Evolutionary conservation across 2,888 invertebrate species (phyloP), one percentile per base, ranked within the genome.

Genomic region (Baccha elongata): DNA sequence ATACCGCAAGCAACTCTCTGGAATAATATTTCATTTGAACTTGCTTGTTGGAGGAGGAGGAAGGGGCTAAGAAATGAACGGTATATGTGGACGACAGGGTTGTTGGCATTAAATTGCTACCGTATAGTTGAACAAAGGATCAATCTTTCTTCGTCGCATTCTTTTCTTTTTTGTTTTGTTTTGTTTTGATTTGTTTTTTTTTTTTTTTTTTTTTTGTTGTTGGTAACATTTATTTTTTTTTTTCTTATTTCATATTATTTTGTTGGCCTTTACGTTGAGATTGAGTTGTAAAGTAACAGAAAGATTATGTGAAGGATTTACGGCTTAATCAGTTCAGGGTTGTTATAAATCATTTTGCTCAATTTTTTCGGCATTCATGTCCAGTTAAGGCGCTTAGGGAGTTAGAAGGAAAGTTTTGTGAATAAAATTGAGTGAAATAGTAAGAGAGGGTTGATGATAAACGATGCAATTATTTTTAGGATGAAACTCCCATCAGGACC

Each of bases 41-140:
- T 71, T 76, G 52, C 4, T 21, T n/a, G 13, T 10, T 23, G 35
- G 13, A 7, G n/a, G 1, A n/a, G 29, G 5, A 1, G 50, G 48
- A 35, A 11, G 7, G 29, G 19, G 8, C n/a, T n/a, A 55, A 40
- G 55, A 37, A 58, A 23, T 40, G 40, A 40, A 73, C 37, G 72
- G 53, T 46, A 35, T 62, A 62, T 72, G 67, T 52, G 83, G 72
- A 48, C 64, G 64, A 73, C 71, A 83, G 72, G 83, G 83, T 83
- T 83, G 83, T 83, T 83, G 83, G 78, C 83, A 83, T 64, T 72
- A 42, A 78, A 83, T 67, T 68, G 78, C 83, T 83, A 83, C 83
- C 72, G 83, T 83, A 72, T n/a, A n/a, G n/a, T n/a, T n/a, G 83
- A 78, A 83, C 83, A 83, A 83, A 83, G 83, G 78, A 83, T 83